Base-by-base conservation (phyloP, 2,797 vertebrate species). In the Rachycentron canadum region DNA sequence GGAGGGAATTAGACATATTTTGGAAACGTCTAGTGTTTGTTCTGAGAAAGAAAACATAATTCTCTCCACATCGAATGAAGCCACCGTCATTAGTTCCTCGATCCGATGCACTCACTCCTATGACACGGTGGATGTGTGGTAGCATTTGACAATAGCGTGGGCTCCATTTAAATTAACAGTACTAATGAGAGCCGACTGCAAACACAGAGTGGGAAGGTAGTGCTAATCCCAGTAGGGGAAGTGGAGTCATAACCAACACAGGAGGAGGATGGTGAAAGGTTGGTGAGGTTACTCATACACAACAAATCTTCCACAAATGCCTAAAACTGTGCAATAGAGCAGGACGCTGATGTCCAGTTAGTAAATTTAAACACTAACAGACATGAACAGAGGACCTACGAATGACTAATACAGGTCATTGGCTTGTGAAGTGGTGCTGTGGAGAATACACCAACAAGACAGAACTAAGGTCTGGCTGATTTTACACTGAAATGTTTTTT, bases 141-240 rank as follows among this genome's bases (percentile, higher is more conserved):
- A 9, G 76, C 47, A 11, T 6, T 1, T 36, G 50, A 56, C 73
- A 53, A 38, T 69, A 49, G 66, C 32, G 66, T 79, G 82, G 77
- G 85, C 72, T 78, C 41, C 19, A 0, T 84, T 53, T 40, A 60
- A 64, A 78, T 79, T 11, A 70, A 67, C 62, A 2, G 72, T 2
- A 32, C 79, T 69, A 71, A 82, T 76, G 82, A 70, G 75, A 80
- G 58, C 41, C 38, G 86, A 70, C 64, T 68, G 72, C 21, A 28
- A 53, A 79, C 59, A 62, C 53, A 12, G 71, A 81, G 85, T 87
- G 83, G 86, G 84, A 60, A 86, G 72, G 73, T 3, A 16, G 76
- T 7, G 81, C 32, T 61, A 45, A 85, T 75, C 32, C 59, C 88
- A 87, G 86, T 79, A 32, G 81, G 84, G 43, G 41, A 12, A 66